Evolutionary conservation across 2,888 invertebrate species (phyloP).

Genomic region (Thymelicus lineola): DNA sequence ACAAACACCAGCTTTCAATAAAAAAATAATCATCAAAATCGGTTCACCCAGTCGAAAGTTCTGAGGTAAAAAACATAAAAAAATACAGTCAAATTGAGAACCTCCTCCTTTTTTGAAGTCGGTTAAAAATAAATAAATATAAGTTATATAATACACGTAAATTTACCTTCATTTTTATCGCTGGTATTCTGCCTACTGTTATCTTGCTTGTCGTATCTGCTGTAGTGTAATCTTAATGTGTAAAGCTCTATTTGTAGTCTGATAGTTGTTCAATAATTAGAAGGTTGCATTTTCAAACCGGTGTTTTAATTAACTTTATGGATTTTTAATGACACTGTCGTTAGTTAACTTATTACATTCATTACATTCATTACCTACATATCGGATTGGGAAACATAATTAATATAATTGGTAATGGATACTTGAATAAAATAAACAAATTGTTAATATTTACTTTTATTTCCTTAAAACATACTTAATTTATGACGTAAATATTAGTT

Average conservation of each 20-base stretch:
- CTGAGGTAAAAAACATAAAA: too few species aligned
- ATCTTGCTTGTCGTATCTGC: background rate
- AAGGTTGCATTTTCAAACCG: background rate
- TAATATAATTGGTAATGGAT: too few species aligned
- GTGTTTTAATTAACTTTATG: background rate
- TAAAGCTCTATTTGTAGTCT: conserved; percentile 4
- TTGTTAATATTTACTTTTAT: conserved; percentile 32
- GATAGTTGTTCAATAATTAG: background rate
- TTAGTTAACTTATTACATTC: too few species aligned
- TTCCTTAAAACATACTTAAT: conserved; percentile 12
- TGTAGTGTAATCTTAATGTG: background rate
- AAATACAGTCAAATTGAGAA: too few species aligned
- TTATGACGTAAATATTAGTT: conserved; percentile 23
- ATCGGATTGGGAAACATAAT: too few species aligned
- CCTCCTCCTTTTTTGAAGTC: too few species aligned
- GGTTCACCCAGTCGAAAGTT: too few species aligned
- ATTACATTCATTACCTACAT: too few species aligned
- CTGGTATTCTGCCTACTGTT: background rate
- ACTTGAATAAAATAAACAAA: conserved; percentile 14
- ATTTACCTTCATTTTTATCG: background rate
- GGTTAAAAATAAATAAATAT: too few species aligned
- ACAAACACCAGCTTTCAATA: too few species aligned
- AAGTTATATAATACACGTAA: too few species aligned
- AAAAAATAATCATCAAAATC: too few species aligned
- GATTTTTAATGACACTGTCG: background rate